A percentile compares a stretch with the other conserved stretches of the same genome.
Conservation (phyloP, 2,888 invertebrate genomes). For the Drosophila merina region DNA sequence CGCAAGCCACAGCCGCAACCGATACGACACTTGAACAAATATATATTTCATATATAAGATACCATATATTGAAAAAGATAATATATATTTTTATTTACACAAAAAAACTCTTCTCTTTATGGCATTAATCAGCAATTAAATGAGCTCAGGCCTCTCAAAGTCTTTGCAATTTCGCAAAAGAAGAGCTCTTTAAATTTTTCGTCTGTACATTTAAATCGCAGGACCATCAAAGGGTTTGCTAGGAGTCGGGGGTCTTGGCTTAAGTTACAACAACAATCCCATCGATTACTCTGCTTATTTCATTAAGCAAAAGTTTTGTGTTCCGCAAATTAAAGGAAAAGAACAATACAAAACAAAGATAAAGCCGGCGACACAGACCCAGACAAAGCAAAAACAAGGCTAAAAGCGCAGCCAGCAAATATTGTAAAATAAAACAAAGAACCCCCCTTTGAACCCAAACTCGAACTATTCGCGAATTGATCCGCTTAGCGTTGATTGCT, state of each 20-base stretch:
- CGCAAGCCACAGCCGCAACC: slow-evolving; percentile 67
- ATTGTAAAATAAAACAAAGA: slow-evolving; percentile 28
- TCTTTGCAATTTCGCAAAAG: no score
- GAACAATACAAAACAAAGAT: slow-evolving; percentile 30
- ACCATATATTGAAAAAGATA: not conserved
- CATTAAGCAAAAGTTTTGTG: slow-evolving; percentile 68
- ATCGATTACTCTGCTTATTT: slow-evolving; percentile 70
- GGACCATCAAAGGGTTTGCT: slow-evolving; percentile 2
- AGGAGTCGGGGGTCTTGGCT: slow-evolving; percentile 44
- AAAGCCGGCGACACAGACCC: slow-evolving; percentile 28
- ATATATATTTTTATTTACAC: not conserved
- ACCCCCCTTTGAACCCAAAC: slow-evolving; percentile 50
- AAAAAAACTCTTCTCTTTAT: not conserved
- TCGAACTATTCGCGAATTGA: slow-evolving; percentile 61
- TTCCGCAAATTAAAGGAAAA: slow-evolving; percentile 57
- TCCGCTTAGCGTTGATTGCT: slow-evolving; percentile 76
- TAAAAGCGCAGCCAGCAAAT: slow-evolving; percentile 34
- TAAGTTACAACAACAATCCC: slow-evolving; percentile 51
- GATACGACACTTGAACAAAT: slow-evolving; percentile 74
- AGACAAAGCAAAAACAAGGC: slow-evolving; percentile 29
- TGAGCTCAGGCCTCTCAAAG: no score
- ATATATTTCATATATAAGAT: slow-evolving; percentile 14
- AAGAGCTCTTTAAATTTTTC: not conserved
- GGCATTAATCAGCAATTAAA: not conserved
- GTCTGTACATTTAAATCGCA: not conserved